Evolutionary conservation across 2,797 vertebrate species (phyloP), one percentile per base, ranked within the genome.

Genomic region (Iguana delicatissima): DNA sequence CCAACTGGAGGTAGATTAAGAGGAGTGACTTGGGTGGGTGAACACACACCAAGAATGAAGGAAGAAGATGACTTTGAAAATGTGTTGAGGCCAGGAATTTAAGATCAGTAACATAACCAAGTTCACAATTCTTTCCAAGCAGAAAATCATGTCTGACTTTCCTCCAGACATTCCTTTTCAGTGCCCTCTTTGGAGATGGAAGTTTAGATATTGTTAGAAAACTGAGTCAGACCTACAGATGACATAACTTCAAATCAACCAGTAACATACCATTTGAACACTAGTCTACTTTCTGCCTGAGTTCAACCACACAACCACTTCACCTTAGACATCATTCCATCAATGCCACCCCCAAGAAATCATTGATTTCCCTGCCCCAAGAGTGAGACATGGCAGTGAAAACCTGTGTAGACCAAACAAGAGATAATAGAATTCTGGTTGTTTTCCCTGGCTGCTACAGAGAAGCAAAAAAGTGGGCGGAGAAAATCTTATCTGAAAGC

Each of bases 341-440:
- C 59, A 52, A 29, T n/a, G 1, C 26, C 46, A 16, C 16, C 12
- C 24, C 76, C n/a, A 50, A 80, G n/a, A 81, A 32, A 81, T 7
- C 50, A 16, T 22, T 46, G 42, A 89, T 62, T 89, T 5, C n/a
- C 13, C 42, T 16, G 16, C 4, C 26, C 7, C 50, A 55, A 52
- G 20, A 35, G 46, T 38, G 79, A 38, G 69, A 38, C 18, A 18
- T 52, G 42, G 62, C 22, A 80, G 12, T 52, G 59, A 69, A 80
- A 87, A 46, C 42, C 59, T 42, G 42, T 26, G 14, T 35, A 10
- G 26, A 20, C 3, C 67, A 64, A 35, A 0, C 0, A 0, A 0
- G 0, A 5, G 55, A 46, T n/a, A 22, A 57, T 0, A 80, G 72
- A 84, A 89, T 59, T 83, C 67, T 16, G 3, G 64, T 7, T 3